phyloP scores from a whole-genome alignment of 2,888 invertebrate genomes.

The Globia sparganii region DNA sequence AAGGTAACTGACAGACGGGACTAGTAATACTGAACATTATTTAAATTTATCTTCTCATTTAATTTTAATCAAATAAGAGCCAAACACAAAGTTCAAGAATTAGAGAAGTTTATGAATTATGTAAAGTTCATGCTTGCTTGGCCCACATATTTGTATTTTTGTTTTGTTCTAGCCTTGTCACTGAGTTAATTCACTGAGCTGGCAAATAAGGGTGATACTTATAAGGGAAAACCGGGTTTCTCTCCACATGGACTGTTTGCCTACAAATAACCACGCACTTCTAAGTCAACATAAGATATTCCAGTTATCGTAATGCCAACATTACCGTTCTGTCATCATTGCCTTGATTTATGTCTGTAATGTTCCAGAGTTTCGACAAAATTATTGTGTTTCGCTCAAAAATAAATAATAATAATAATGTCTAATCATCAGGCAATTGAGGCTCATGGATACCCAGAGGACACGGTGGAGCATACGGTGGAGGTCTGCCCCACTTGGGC shows the following conservation, averaged over 20 bases:
- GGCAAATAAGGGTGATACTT: conserved; percentile 11
- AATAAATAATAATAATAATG: no score
- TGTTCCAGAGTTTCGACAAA: not conserved
- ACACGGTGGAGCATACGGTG: no score
- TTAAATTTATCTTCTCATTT: no score
- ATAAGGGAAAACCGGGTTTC: conserved; percentile 3
- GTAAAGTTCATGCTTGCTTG: not conserved
- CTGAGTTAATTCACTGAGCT: conserved; percentile 21
- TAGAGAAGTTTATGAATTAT: not conserved
- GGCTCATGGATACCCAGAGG: no score
- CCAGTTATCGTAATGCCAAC: not conserved
- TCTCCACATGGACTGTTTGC: not conserved
- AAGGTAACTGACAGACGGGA: not conserved
- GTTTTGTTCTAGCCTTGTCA: not conserved
- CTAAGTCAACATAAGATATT: conserved; percentile 1
- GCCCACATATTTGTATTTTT: not conserved
- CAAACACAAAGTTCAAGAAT: not conserved
- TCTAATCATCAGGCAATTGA: no score
- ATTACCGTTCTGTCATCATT: not conserved
- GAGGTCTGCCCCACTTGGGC: no score
- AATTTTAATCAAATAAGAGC: not conserved
- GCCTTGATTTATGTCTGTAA: not conserved
- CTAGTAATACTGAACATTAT: no score
- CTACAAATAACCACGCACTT: not conserved
- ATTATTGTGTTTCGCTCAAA: not conserved